phyloP scores from a whole-genome alignment of 1,140 invertebrate species.

The Spodoptera litura region DNA sequence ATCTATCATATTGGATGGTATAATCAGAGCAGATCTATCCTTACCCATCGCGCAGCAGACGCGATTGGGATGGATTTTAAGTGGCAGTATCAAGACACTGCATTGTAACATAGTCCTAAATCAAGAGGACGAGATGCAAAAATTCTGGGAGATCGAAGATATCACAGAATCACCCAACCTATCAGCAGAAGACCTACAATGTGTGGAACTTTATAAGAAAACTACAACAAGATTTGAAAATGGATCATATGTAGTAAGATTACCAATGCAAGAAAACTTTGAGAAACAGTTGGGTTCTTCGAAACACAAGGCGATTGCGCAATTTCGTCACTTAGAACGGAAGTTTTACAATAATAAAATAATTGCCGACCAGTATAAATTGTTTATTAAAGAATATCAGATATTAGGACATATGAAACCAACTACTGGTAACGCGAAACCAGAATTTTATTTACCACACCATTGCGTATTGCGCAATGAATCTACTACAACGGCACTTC shows the following conservation, averaged over 20 bases:
- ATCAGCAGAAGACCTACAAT: neutral
- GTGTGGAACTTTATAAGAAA: neutral
- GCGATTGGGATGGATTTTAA: constrained; percentile 54
- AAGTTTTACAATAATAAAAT: neutral
- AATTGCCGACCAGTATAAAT: neutral
- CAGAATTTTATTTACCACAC: neutral
- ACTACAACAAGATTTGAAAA: neutral
- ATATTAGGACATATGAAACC: neutral
- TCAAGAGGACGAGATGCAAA: neutral
- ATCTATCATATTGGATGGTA: constrained; percentile 50
- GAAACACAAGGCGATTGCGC: neutral
- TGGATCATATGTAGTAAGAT: neutral
- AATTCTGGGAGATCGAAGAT: constrained; percentile 23
- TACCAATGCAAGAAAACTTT: neutral
- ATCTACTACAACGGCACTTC: neutral
- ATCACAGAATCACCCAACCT: neutral
- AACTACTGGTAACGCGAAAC: neutral
- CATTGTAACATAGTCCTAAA: constrained; percentile 50
- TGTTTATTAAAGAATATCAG: constrained; percentile 5
- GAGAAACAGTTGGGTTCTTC: neutral
- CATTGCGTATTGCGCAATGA: constrained; percentile 3
- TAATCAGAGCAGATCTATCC: constrained; percentile 9
- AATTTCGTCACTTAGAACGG: constrained; percentile 2
- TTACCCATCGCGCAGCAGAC: constrained; percentile 57
- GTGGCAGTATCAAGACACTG: constrained; percentile 48